Percentiles rank a stretch among this genome's conserved stretches.
Conservation (phyloP, 2,113 vertebrate genomes). For the Rhagologus leucostigma region DNA sequence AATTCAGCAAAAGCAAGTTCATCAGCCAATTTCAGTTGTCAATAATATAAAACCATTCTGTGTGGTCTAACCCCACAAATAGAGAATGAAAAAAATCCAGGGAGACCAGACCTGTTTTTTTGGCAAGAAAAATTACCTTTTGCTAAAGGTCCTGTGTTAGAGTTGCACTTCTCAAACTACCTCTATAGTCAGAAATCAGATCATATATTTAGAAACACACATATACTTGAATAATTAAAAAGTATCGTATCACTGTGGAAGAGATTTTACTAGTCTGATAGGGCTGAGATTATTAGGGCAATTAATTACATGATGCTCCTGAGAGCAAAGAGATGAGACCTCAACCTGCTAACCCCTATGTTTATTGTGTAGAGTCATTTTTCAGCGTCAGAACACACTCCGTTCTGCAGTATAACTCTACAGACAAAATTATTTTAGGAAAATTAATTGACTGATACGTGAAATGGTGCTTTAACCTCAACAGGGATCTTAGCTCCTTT, state of each 20-base stretch:
- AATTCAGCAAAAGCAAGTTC: background rate
- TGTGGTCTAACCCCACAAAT: background rate
- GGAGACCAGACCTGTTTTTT: background rate
- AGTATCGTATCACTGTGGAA: background rate
- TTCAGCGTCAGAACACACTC: background rate
- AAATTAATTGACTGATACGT: background rate
- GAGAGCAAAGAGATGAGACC: background rate
- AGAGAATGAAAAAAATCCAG: background rate
- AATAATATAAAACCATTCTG: background rate
- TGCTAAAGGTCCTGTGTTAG: background rate
- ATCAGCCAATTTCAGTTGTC: background rate
- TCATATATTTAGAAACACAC: background rate
- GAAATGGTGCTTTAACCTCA: background rate
- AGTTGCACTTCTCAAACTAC: background rate
- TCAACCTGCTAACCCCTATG: background rate
- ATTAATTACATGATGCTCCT: background rate
- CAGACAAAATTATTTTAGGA: background rate
- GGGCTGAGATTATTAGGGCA: background rate
- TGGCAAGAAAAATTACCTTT: background rate
- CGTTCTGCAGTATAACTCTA: background rate
- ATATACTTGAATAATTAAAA: background rate
- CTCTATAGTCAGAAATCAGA: background rate
- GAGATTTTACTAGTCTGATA: background rate
- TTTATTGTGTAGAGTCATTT: background rate
- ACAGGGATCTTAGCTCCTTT: background rate